Evolutionary conservation across 2,797 vertebrate genomes (phyloP).

Genomic region (Bryconaethiops microstoma): DNA sequence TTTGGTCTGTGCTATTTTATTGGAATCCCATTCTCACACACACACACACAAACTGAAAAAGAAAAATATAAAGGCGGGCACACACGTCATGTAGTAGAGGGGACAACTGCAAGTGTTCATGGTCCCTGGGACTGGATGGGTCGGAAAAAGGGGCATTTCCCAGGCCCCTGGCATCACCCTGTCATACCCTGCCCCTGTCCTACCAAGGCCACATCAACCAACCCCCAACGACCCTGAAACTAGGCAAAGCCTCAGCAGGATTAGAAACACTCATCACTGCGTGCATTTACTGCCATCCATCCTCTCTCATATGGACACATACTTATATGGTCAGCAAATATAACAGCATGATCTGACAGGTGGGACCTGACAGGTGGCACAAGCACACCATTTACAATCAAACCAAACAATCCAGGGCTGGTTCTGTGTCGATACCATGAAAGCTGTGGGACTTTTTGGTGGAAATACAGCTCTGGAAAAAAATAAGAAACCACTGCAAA

Average conservation of each 20-base stretch:
- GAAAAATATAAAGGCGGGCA: constrained; percentile 13
- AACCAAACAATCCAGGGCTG: no score
- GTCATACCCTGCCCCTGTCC: not conserved
- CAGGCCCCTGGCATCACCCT: constrained; percentile 40
- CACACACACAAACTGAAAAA: constrained; percentile 19
- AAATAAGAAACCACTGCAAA: no score
- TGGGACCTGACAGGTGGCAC: no score
- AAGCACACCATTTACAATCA: no score
- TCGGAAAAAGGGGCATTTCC: constrained; percentile 32
- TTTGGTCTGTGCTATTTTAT: not conserved
- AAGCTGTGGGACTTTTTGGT: no score
- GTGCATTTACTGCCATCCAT: not conserved
- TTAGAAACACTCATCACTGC: constrained; percentile 43
- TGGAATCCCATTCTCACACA: not conserved
- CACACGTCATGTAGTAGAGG: constrained; percentile 59
- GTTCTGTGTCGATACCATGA: no score
- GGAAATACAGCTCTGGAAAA: no score
- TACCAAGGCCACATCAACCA: constrained; percentile 40
- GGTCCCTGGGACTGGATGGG: not conserved
- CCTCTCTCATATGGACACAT: not conserved
- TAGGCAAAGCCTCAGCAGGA: constrained; percentile 30
- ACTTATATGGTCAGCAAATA: constrained; percentile 23
- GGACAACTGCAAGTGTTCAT: constrained; percentile 23
- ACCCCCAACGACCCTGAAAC: constrained; percentile 1
- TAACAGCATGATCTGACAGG: not conserved